Percentiles rank a stretch among this genome's conserved stretches.
These are phyloP conservation scores for Brachypteracias leptosomus DNA, from an alignment of 2,113 vertebrate genomes.

Conservation along the genomic window DNA sequence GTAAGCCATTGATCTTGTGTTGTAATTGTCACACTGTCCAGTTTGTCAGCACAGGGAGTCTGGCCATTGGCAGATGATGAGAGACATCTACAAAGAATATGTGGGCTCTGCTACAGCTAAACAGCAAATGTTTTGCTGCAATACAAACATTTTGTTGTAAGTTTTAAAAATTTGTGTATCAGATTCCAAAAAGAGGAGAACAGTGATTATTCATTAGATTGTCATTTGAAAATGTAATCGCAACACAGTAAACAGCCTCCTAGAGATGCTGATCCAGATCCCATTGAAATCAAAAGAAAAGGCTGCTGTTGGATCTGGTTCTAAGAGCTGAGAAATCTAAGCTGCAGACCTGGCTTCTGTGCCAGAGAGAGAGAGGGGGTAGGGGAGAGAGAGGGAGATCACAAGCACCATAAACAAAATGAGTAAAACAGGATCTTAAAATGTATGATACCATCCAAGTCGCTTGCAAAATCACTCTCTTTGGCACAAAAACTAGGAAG, in stretches of 20 bases:
- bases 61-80: slow-evolving; percentile 2
- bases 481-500: slow-evolving; percentile 43
- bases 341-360: slow-evolving; percentile 54
- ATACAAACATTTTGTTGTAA: background rate
- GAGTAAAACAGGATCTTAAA: slow-evolving; percentile 56
- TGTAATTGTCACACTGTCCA: background rate
- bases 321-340: slow-evolving; percentile 63
- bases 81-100: background rate
- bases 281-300: slow-evolving; percentile 44
- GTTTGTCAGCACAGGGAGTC: background rate
- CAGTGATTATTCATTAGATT: slow-evolving; percentile 29
- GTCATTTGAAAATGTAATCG: slow-evolving; percentile 51
- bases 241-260: slow-evolving; percentile 35
- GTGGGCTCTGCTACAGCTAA: background rate
- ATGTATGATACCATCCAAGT: slow-evolving; percentile 48
- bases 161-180: slow-evolving; percentile 35
- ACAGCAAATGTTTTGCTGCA: slow-evolving; percentile 20
- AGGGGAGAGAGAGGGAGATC: background rate
- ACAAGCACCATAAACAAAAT: slow-evolving; percentile 60
- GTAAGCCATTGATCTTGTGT: background rate
- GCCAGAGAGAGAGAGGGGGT: background rate
- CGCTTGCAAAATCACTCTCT: slow-evolving; percentile 46
- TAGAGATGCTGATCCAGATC: slow-evolving; percentile 28
- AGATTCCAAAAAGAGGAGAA: slow-evolving; percentile 20
- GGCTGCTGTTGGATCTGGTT: slow-evolving; percentile 50